Evolutionary conservation across 2,888 invertebrate species (phyloP).

Genomic region (Hybos culiciformis): DNA sequence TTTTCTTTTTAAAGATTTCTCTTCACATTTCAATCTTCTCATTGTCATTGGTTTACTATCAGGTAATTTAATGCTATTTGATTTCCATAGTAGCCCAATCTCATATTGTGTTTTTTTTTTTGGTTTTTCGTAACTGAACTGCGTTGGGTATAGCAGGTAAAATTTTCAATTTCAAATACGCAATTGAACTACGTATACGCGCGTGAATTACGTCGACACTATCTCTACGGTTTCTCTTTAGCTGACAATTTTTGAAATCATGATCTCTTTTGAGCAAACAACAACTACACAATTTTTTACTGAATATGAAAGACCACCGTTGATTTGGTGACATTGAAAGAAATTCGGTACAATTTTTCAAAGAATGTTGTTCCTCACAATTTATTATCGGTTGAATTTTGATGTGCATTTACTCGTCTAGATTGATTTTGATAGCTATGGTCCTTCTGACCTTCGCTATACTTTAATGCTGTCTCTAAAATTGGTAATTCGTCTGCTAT

Average conservation of each 20-base stretch:
- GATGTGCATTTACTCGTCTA: background rate
- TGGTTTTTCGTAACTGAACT: too few species aligned
- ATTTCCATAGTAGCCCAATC: slow-evolving; percentile 4
- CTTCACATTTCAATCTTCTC: background rate
- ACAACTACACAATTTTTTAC: background rate
- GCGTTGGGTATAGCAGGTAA: too few species aligned
- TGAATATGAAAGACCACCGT: background rate
- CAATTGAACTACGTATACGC: too few species aligned
- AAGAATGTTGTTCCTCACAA: background rate
- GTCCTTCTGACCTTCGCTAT: too few species aligned
- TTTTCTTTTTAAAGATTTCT: background rate
- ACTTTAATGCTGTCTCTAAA: background rate
- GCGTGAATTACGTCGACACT: too few species aligned
- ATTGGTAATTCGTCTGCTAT: background rate
- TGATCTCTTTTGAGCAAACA: background rate
- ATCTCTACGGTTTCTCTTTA: background rate
- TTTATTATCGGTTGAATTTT: too few species aligned
- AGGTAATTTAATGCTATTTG: slow-evolving; percentile 1
- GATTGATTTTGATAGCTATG: too few species aligned
- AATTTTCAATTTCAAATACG: too few species aligned
- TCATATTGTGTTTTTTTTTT: background rate
- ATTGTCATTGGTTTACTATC: background rate
- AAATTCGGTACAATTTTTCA: background rate
- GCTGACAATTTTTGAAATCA: background rate
- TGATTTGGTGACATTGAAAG: background rate